Evolutionary conservation across 2,888 invertebrate genomes (phyloP), one percentile per base, ranked within the genome.

Genomic region (Platycnemis pennipes): DNA sequence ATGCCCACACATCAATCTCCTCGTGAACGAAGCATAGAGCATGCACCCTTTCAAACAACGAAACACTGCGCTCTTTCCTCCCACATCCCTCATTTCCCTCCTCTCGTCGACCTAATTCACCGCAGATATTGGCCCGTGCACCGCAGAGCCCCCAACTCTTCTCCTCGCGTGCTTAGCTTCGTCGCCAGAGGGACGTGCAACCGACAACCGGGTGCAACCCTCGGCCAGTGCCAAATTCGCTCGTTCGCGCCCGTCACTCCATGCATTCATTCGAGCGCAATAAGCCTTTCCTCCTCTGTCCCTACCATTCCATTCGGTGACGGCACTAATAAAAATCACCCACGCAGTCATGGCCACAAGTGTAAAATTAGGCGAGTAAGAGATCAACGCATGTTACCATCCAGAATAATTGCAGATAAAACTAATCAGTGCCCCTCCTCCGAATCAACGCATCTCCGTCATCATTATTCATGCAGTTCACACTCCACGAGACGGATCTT

Each of bases 161-260:
- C 26, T 2, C 22, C 86, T 7, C 86, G 11, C n/a, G n/a, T n/a
- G n/a, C n/a, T n/a, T n/a, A n/a, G n/a, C n/a, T n/a, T n/a, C n/a
- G n/a, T n/a, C n/a, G n/a, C n/a, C 26, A 44, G 45, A 13, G n/a
- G 0, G 77, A 13, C 31, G 37, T n/a, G n/a, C 63, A n/a, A n/a
- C 63, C 5, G 13, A n/a, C 19, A 11, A 16, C 63, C 63, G 77
- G 77, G 63, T 26, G 91, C 91, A 91, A 91, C 63, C 91, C 45
- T 91, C 91, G 49, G n/a, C 44, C 63, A n/a, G 44, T 91, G 91
- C 91, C 91, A 91, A 91, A 42, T 89, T 56, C 46, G 42, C 56
- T 91, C 91, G 45, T 91, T 91, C 44, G n/a, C 63, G 37, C 77
- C 77, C 37, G 31, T 77, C 77, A 16, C 31, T 77, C 77, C 77